Evolutionary conservation across 2,888 invertebrate species (phyloP), one percentile per base, ranked within the genome.

Genomic region (Rhamphomyia laevipes): DNA sequence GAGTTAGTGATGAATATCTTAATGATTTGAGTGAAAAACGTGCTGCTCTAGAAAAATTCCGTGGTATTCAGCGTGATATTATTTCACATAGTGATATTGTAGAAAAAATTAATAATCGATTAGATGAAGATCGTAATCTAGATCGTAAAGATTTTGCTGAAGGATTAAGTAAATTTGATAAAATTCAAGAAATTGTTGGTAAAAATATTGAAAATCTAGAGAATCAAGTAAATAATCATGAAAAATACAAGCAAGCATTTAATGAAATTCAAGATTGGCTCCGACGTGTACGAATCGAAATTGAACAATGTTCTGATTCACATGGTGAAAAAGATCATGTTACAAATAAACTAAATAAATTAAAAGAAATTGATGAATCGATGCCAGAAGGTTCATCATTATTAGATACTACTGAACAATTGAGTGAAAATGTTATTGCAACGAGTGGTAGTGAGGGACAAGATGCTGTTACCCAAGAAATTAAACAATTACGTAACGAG

Each of bases 1-100:
- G 84, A 61, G 51, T 56, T n/a, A 78, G 81, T 2, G 81, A 84
- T 52, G 82, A 85, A 60, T 78, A 80, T 51, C 76, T 86, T 27
- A 86, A 89, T 59, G 93, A 94, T 64, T 72, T 94, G 2, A 87
- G 90, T 46, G 95, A 95, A 64, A 95, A 94, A 70, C 84, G 88
- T 58, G 85, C 91, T 0, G 82, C 86, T 41, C 65, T 93, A 17
- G 94, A 95, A 65, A 94, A 92, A 67, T 86, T 86, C 67, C 86
- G 82, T 62, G 80, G 83, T 0, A 77, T 91, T 46, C 83, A 84
- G 58, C 79, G 89, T 55, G 93, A 95, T 60, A 82, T 91, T 42
- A 80, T 79, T 50, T 80, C 83, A 0, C 89, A 92, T 57, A 80
- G 75, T 48, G 90, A 90, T 53, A 74, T 85, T 30, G 79, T 90